Base-by-base conservation (phyloP, 1,140 invertebrate genomes). In the Eriocheir sinensis region DNA sequence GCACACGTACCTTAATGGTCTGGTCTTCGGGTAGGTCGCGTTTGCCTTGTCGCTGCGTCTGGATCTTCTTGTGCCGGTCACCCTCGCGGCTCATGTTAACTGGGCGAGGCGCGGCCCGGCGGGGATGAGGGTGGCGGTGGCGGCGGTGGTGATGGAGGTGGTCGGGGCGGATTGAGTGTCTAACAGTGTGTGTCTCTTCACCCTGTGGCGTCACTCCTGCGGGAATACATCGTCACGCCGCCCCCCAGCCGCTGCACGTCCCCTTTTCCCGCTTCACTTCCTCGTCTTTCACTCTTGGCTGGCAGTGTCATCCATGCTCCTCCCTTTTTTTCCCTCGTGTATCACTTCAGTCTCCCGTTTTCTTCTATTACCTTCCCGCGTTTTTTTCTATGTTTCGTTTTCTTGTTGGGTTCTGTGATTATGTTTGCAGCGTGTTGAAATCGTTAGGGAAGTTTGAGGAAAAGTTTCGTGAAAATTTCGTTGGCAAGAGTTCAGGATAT, bases 61-160 rank as follows among this genome's bases (percentile, higher is more conserved):
- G n/a, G 41, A 48, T 92, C 40, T 85, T 92, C 80, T 34, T 92
- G 79, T 32, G n/a, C 21, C 40, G 79, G 80, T 92, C 91, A 53
- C 40, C 80, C 79, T 92, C 91, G 41, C 91, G 80, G 91, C 91
- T 92, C 91, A 92, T 92, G 91, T 80, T 92, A 92, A 38, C 44
- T 83, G 44, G 12, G 41, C 86, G 91, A 44, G 91, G 40, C 40
- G 44, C 34, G 89, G 41, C 48, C n/a, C 17, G 41, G 88, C 30
- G 72, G 79, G 91, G 48, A 53, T 53, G 48, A 21, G 12, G 48
- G 48, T 53, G 21, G 48, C 21, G 48, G 48, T 53, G 48, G 48
- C 21, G 48, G 48, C 21, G 48, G 48, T 53, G 48, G 48, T 53
- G 48, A 21, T n/a, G n/a, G n/a, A n/a, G 60, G 60, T 72, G 60